Percentiles rank a stretch among this genome's conserved stretches.
Evolutionary conservation across 2,797 vertebrate species (phyloP).

Genomic region (Eleutherodactylus coqui): DNA sequence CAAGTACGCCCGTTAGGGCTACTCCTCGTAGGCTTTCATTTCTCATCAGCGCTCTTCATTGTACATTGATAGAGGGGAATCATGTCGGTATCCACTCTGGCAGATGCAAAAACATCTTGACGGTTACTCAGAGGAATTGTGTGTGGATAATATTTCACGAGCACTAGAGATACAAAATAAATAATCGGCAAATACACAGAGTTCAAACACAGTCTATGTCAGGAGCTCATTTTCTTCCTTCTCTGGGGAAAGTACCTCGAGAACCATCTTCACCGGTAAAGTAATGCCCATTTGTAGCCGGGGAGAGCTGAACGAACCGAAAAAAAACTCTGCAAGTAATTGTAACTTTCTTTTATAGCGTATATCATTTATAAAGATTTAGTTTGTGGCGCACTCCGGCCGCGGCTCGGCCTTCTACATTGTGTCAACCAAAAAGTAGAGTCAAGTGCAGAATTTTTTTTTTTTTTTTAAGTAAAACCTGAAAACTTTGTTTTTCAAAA

Average conservation of each 20-base stretch:
- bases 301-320: constrained; percentile 37
- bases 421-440: neutral
- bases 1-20: constrained; percentile 44
- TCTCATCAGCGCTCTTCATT: constrained; percentile 60
- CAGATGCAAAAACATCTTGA: constrained; percentile 52
- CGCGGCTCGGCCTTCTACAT: too few relatives aligned
- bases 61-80: constrained; percentile 60
- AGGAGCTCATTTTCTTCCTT: constrained; percentile 58
- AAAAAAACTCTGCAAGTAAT: constrained; percentile 6
- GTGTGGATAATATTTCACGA: constrained; percentile 63
- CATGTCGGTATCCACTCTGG: constrained; percentile 49
- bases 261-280: constrained; percentile 53
- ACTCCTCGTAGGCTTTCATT: constrained; percentile 55
- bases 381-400: neutral
- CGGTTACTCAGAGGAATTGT: constrained; percentile 63
- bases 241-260: constrained; percentile 51
- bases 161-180: constrained; percentile 61
- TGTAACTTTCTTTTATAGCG: constrained; percentile 18
- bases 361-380: neutral
- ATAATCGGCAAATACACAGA: constrained; percentile 34
- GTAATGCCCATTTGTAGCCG: constrained; percentile 49
- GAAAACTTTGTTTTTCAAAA: too few relatives aligned
- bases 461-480: too few relatives aligned
- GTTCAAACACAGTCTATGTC: constrained; percentile 51
- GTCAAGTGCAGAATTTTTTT: too few relatives aligned